Evolutionary conservation across 2,113 vertebrate genomes (phyloP).

Genomic region (Macaca nemestrina): DNA sequence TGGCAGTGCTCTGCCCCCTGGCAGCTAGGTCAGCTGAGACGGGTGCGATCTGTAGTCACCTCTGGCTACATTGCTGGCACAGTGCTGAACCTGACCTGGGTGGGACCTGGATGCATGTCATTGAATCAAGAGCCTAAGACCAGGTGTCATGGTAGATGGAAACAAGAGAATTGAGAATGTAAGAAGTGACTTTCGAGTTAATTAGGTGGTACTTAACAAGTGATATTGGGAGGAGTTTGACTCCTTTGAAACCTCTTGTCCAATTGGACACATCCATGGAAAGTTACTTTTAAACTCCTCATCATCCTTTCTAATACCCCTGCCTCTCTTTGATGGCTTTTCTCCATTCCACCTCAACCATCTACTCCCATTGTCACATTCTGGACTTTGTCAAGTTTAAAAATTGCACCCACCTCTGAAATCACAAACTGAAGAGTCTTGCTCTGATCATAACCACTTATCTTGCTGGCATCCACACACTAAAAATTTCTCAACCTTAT

Average conservation of each 20-base stretch:
- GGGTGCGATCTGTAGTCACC: background rate
- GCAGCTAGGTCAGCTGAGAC: background rate
- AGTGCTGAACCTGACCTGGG: background rate
- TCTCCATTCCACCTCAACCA: background rate
- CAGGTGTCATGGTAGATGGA: background rate
- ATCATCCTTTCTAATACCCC: constrained; percentile 1
- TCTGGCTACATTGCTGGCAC: background rate
- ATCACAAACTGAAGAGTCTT: background rate
- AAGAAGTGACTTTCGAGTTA: background rate
- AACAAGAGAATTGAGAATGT: background rate
- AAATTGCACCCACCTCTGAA: background rate
- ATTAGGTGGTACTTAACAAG: background rate
- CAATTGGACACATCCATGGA: background rate
- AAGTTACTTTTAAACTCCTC: background rate
- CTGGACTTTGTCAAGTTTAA: background rate
- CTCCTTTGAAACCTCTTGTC: background rate
- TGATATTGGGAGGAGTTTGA: background rate
- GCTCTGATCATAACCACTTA: background rate
- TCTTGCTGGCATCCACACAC: background rate
- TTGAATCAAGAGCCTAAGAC: background rate
- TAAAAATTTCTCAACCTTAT: background rate
- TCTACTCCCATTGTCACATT: background rate
- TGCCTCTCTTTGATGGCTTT: background rate
- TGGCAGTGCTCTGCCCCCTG: background rate
- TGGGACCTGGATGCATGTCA: background rate